A percentile compares a stretch with the other conserved stretches of the same genome.
These are phyloP conservation scores for Epistrophe grossulariae DNA, from an alignment of 2,888 invertebrate genomes.

Conservation along the genomic window DNA sequence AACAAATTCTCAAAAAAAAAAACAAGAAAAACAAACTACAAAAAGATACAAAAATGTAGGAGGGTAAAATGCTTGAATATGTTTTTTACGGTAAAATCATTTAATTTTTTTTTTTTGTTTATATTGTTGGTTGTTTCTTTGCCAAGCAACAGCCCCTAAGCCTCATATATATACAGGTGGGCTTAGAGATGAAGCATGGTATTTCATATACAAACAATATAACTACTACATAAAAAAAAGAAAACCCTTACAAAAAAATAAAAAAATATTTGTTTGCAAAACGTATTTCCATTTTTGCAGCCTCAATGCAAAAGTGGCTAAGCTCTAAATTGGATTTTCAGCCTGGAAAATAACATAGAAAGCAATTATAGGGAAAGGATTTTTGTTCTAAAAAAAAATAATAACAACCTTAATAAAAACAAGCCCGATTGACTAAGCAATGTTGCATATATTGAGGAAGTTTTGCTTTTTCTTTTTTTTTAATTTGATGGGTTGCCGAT, in stretches of 20 bases:
- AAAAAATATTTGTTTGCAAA: conserved; percentile 52
- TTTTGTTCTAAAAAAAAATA: conserved; percentile 49
- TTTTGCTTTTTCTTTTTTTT: not conserved
- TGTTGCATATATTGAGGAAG: not conserved
- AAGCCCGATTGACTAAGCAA: conserved; percentile 40
- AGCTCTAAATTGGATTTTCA: conserved; percentile 72
- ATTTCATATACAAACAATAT: not conserved
- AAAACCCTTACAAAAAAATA: conserved; percentile 2
- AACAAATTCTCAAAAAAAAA: conserved; percentile 25
- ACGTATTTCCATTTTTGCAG: conserved; percentile 62
- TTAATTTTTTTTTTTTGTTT: not conserved
- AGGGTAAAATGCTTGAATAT: conserved; percentile 2
- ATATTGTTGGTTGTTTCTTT: not conserved
- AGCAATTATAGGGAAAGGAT: conserved; percentile 74
- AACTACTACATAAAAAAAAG: conserved; percentile 1
- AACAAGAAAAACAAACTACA: not conserved
- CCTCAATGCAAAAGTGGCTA: conserved; percentile 65
- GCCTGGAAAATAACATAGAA: conserved; percentile 58
- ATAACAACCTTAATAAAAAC: not conserved
- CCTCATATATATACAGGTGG: conserved; percentile 29
- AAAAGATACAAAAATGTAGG: no score
- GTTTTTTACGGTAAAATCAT: conserved; percentile 17
- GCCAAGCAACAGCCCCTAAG: not conserved
- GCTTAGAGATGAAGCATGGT: not conserved
- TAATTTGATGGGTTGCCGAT: conserved; percentile 4